Evolutionary conservation across 2,113 vertebrate genomes (phyloP).

Genomic region (Thinocorus orbignyianus): DNA sequence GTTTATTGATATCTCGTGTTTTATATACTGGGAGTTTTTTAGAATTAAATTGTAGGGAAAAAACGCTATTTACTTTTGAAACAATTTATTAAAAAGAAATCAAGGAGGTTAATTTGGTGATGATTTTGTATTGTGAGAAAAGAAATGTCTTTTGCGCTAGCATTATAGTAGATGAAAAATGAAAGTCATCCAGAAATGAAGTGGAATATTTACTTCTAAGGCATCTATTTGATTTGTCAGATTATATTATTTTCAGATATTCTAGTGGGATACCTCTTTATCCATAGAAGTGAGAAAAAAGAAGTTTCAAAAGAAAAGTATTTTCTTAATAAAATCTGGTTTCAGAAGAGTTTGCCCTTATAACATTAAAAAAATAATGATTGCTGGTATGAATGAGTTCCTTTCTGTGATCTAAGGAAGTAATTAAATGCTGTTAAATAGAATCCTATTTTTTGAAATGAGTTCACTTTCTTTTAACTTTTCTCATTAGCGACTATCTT

Average conservation of each 20-base stretch:
- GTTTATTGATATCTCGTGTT: not conserved
- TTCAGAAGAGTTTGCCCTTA: not conserved
- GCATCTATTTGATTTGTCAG: not conserved
- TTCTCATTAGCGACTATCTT: constrained; percentile 30
- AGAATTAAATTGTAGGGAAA: not conserved
- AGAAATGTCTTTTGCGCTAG: not conserved
- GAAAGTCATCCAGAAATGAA: not conserved
- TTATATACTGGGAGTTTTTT: not conserved
- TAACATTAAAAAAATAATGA: not conserved
- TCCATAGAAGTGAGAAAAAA: not conserved
- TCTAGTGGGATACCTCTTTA: not conserved
- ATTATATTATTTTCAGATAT: not conserved
- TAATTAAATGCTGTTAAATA: constrained; percentile 35
- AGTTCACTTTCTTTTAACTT: constrained; percentile 10
- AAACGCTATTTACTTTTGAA: not conserved
- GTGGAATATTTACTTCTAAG: not conserved
- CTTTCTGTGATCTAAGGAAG: constrained; percentile 2
- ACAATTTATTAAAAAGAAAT: not conserved
- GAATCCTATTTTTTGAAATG: constrained; percentile 11
- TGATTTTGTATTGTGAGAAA: not conserved
- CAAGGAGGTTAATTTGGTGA: not conserved
- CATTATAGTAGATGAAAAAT: not conserved
- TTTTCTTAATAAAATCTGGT: not conserved
- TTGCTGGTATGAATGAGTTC: not conserved
- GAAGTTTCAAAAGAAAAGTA: not conserved